Conservation (phyloP, 2,797 vertebrate genomes). For the Macropodus opercularis region DNA sequence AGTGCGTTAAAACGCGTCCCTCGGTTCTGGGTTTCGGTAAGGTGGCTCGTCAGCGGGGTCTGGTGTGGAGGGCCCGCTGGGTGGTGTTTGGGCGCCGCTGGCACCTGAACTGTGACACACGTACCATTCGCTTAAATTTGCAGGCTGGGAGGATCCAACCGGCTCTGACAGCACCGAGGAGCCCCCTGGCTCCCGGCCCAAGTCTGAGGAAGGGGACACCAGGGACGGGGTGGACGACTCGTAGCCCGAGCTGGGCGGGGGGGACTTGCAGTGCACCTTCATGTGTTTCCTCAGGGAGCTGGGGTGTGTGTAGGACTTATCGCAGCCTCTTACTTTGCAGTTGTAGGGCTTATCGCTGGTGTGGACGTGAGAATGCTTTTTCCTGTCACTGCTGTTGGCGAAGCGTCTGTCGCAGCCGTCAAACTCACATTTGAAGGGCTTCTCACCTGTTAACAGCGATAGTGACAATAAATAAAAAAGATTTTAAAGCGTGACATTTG, state of each 20-base stretch:
- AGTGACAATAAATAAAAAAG: neutral
- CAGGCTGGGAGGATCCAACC: slow-evolving; percentile 84
- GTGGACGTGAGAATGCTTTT: slow-evolving; percentile 98
- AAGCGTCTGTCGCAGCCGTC: slow-evolving; percentile 97
- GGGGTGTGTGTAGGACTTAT: slow-evolving; percentile 99
- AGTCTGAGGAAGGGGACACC: slow-evolving; percentile 92
- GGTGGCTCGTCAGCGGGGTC: slow-evolving; percentile 77
- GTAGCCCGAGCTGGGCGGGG: slow-evolving; percentile 94
- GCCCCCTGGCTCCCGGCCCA: slow-evolving; percentile 85
- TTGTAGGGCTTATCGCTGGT: slow-evolving; percentile 99
- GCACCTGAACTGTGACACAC: slow-evolving; percentile 91
- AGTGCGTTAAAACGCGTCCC: slow-evolving; percentile 78
- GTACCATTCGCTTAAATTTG: slow-evolving; percentile 97
- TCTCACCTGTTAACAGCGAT: slow-evolving; percentile 87
- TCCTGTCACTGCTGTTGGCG: slow-evolving; percentile 99
- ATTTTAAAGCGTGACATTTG: neutral
- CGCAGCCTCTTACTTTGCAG: slow-evolving; percentile 98
- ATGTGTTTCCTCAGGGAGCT: slow-evolving; percentile 98
- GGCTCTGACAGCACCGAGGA: slow-evolving; percentile 83
- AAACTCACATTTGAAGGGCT: slow-evolving; percentile 98
- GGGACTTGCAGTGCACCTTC: slow-evolving; percentile 98
- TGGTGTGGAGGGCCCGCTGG: slow-evolving; percentile 81
- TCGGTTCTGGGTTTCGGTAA: slow-evolving; percentile 79
- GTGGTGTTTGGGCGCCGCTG: slow-evolving; percentile 81
- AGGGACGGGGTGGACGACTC: slow-evolving; percentile 93